A percentile compares a stretch with the other conserved stretches of the same genome.
Conservation (phyloP, 2,888 invertebrate genomes). For the Aleiodes leptofemur region DNA sequence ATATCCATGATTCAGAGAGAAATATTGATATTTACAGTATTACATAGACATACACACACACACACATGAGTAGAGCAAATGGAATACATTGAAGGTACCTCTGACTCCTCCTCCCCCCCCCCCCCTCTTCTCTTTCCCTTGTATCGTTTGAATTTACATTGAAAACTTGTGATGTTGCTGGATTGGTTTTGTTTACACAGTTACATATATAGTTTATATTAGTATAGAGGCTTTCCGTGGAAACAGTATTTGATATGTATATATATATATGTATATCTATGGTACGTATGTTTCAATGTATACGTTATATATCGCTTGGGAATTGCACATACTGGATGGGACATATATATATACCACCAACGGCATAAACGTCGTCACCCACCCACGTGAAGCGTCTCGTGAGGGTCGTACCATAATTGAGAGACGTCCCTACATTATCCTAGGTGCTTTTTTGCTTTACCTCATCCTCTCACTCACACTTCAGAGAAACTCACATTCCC, state of each 20-base stretch:
- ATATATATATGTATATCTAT: neutral
- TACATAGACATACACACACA: neutral
- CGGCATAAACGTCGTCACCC: constrained; percentile 26
- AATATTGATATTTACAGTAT: constrained; percentile 16
- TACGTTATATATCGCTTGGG: constrained; percentile 19
- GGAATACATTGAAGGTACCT: constrained; percentile 9
- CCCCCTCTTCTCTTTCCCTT: too few relatives aligned
- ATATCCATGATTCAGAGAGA: constrained; percentile 12
- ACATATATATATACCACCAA: neutral
- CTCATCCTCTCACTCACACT: constrained; percentile 10
- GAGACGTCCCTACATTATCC: constrained; percentile 54
- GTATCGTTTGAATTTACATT: constrained; percentile 10
- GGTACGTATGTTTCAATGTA: constrained; percentile 23
- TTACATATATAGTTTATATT: constrained; percentile 19
- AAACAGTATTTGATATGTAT: neutral
- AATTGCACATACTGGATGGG: constrained; percentile 4
- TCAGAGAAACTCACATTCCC: constrained; percentile 44
- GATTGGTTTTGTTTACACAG: constrained; percentile 11
- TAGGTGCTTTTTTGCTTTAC: constrained; percentile 8
- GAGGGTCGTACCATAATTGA: constrained; percentile 51
- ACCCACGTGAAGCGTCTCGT: constrained; percentile 27
- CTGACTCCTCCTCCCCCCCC: neutral
- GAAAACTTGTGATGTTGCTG: constrained; percentile 5
- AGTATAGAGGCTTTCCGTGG: neutral
- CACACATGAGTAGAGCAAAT: neutral